A percentile compares a stretch with the other conserved stretches of the same genome.
These are phyloP conservation scores for Bradypodion pumilum DNA, from an alignment of 2,797 vertebrate species.

Conservation along the genomic window DNA sequence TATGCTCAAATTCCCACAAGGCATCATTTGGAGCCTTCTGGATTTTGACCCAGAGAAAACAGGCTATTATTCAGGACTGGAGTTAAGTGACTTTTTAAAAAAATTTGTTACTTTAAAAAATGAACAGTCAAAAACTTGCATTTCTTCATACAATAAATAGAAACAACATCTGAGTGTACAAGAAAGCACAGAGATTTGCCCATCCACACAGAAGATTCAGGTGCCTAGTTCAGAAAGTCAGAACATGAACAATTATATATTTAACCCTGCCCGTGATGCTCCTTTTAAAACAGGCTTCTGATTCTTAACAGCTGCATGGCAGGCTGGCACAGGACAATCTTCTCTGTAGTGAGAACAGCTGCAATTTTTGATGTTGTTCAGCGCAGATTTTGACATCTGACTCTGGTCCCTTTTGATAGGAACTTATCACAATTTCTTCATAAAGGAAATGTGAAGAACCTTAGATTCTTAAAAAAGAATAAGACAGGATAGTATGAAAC, in stretches of 20 bases:
- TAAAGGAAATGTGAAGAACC: background rate
- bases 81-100: background rate
- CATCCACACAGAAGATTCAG: background rate
- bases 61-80: constrained; percentile 4
- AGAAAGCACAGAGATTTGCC: background rate
- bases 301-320: background rate
- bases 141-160: background rate
- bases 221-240: too few relatives aligned
- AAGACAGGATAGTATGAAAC: background rate
- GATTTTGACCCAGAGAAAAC: constrained; percentile 14
- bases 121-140: background rate
- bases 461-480: background rate
- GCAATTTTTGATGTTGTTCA: too few relatives aligned
- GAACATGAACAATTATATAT: too few relatives aligned
- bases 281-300: background rate
- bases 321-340: too few relatives aligned
- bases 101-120: background rate
- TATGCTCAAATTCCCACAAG: constrained; percentile 43
- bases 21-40: constrained; percentile 25
- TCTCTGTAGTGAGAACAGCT: too few relatives aligned
- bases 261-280: too few relatives aligned
- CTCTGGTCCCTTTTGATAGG: background rate
- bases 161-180: background rate
- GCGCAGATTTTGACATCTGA: background rate
- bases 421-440: background rate